phyloP scores from a whole-genome alignment of 2,888 invertebrate species.

The Augiades crinisus region DNA sequence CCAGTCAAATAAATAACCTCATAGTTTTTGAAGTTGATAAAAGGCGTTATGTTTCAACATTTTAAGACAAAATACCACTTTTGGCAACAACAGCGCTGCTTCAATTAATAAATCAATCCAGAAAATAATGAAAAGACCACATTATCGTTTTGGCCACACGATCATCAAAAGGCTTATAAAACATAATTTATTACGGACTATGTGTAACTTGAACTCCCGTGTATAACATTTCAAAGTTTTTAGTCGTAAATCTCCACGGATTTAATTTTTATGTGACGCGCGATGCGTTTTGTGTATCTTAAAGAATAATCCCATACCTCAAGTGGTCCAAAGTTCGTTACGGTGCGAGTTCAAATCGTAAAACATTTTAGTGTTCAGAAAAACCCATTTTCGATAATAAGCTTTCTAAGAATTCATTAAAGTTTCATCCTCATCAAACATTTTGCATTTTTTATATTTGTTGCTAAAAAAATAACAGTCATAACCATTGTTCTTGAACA shows the following conservation, averaged over 20 bases:
- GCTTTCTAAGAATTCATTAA: slow-evolving; percentile 21
- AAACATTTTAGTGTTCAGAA: slow-evolving; percentile 15
- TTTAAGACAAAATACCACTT: background rate
- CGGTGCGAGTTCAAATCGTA: slow-evolving; percentile 20
- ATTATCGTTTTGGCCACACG: slow-evolving; percentile 47
- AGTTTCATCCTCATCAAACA: too few species aligned
- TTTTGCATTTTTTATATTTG: too few species aligned
- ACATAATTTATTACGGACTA: slow-evolving; percentile 62
- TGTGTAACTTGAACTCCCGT: slow-evolving; percentile 62
- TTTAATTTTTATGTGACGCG: slow-evolving; percentile 71
- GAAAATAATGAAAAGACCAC: slow-evolving; percentile 47
- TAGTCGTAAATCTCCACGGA: slow-evolving; percentile 63
- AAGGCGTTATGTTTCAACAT: background rate
- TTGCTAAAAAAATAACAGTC: too few species aligned
- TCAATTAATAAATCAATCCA: slow-evolving; percentile 35
- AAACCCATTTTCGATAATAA: slow-evolving; percentile 17
- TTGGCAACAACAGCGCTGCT: slow-evolving; percentile 18
- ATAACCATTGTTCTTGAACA: too few species aligned
- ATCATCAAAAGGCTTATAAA: slow-evolving; percentile 48
- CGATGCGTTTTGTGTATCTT: slow-evolving; percentile 47
- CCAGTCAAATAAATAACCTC: too few species aligned
- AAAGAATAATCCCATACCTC: slow-evolving; percentile 26
- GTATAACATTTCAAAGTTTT: slow-evolving; percentile 76
- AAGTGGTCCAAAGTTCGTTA: slow-evolving; percentile 20
- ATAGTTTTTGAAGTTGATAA: background rate